Conservation (phyloP, 2,113 vertebrate species). For the Castor canadensis region DNA sequence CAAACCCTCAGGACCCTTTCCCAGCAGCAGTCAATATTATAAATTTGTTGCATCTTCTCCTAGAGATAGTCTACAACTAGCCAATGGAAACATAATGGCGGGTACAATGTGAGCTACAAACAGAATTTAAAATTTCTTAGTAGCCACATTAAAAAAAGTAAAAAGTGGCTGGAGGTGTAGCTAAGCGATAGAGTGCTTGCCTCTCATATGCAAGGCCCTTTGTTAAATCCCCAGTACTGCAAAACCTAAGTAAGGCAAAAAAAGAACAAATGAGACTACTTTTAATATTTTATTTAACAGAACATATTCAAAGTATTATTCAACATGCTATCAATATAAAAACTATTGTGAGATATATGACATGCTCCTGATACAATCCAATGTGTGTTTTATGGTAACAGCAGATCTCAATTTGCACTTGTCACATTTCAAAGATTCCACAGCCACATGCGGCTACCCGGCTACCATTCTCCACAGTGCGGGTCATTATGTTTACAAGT, state of each 20-base stretch:
- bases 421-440: neutral
- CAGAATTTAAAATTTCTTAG: slow-evolving; percentile 2
- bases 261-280: neutral
- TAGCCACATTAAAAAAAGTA: neutral
- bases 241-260: neutral
- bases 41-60: neutral
- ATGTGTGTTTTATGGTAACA: neutral
- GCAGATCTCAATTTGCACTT: neutral
- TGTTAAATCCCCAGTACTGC: neutral
- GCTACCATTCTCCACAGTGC: neutral
- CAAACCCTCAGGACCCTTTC: neutral
- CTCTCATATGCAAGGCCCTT: neutral
- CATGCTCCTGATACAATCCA: neutral
- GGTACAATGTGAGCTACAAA: neutral
- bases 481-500: neutral
- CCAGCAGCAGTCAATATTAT: neutral
- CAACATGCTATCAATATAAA: neutral
- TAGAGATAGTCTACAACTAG: neutral
- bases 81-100: slow-evolving; percentile 2
- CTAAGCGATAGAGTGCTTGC: neutral
- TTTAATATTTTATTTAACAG: neutral
- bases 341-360: neutral
- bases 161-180: neutral
- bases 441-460: neutral
- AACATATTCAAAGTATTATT: slow-evolving; percentile 16